Evolutionary conservation across 1,140 invertebrate species (phyloP).

Genomic region (Harlomillsia oculata): DNA sequence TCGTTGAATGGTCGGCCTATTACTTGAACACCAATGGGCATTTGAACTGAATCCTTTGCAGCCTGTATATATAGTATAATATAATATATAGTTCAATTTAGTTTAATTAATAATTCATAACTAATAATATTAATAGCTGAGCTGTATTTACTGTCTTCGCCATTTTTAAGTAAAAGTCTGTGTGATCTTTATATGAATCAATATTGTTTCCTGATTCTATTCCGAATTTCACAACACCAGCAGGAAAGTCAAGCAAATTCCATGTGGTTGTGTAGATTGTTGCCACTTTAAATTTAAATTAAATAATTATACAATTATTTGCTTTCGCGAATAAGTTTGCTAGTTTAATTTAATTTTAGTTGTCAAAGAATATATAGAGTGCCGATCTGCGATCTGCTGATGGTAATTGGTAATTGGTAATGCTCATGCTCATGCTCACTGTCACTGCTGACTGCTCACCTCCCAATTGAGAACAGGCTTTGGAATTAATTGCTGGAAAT

Average conservation of each 20-base stretch:
- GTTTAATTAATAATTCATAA: background rate
- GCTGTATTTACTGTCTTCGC: no score
- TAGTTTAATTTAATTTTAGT: background rate
- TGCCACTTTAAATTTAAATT: slow-evolving; percentile 13
- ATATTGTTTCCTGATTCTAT: slow-evolving; percentile 37
- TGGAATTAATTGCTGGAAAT: slow-evolving; percentile 1
- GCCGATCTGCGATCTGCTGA: background rate
- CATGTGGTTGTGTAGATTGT: slow-evolving; percentile 36
- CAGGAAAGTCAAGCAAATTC: slow-evolving; percentile 40
- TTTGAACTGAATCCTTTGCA: slow-evolving; percentile 32
- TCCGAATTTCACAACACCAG: slow-evolving; percentile 38
- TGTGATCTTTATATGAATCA: background rate
- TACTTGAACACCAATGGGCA: slow-evolving; percentile 42
- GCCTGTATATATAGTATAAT: background rate
- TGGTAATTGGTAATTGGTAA: no score
- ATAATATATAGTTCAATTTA: background rate
- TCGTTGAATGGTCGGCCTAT: slow-evolving; percentile 41
- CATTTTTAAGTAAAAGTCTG: background rate
- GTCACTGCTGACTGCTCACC: no score
- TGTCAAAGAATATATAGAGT: background rate
- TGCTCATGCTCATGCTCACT: no score
- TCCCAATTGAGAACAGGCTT: no score
- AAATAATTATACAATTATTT: background rate
- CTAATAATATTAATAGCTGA: background rate
- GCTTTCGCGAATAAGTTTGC: background rate